Conservation (phyloP, 2,888 invertebrate genomes). For the Sarcophaga carnaria region DNA sequence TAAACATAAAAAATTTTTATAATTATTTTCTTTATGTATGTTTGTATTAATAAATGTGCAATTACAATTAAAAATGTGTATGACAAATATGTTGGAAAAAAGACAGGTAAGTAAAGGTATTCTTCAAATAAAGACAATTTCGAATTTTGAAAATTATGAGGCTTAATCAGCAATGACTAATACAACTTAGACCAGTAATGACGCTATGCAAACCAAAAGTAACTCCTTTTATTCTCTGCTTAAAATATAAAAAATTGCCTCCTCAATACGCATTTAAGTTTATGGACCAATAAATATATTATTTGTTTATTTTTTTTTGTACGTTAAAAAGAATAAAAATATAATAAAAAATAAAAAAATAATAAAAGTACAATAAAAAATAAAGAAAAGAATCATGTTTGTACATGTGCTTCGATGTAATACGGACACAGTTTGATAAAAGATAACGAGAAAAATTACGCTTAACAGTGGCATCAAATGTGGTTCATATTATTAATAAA, state of each 20-base stretch:
- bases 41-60: not conserved
- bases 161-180: no score
- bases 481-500: not conserved
- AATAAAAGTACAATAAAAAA: no score
- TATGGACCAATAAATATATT: conserved; percentile 14
- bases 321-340: not conserved
- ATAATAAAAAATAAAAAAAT: not conserved
- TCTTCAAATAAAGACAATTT: no score
- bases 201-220: no score
- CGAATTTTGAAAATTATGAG: no score
- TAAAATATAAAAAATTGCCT: no score
- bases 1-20: not conserved
- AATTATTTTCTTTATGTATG: not conserved
- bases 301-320: conserved; percentile 17
- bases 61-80: no score
- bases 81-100: no score
- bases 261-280: not conserved
- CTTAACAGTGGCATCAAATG: not conserved
- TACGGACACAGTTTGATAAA: conserved; percentile 1
- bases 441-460: not conserved
- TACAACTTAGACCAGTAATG: no score
- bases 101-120: no score
- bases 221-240: no score
- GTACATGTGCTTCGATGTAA: not conserved
- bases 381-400: not conserved